Base-by-base conservation (phyloP, 2,888 invertebrate species). In the Chamaedrilus cognettii region DNA sequence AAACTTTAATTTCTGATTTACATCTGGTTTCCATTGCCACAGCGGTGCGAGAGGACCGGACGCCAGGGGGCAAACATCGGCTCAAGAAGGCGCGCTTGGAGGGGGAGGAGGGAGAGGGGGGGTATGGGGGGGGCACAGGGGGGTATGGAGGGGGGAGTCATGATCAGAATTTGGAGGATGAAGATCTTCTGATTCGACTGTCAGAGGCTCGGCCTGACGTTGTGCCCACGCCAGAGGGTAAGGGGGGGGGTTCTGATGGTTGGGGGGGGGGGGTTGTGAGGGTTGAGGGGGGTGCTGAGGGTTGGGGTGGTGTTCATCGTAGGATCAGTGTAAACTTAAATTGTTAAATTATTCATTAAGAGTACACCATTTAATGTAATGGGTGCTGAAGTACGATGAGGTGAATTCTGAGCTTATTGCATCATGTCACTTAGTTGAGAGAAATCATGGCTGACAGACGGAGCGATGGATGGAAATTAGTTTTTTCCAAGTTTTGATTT, bases 21-120 rank as follows among this genome's bases (percentile, higher is more conserved):
- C n/a, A n/a, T n/a, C n/a, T n/a, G n/a, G n/a, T n/a, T n/a, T n/a
- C 49, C 49, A 33, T 32, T 11, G 7, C 11, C 28, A 32, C 57
- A 83, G 83, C 82, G 70, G 83, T 83, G 4, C 68, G 83, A 58
- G 83, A 83, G 68, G 83, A 83, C 70, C 65, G 83, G 50, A 80
- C 81, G 0, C 83, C 83, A 3, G 82, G 83, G 5, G 82, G 83
- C 3, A 81, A 80, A 68, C 82, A 82, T 63, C 72, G 81, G 33
- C 28, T 42, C 55, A 82, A 82, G 67, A 73, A 79, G 23, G 77
- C 74, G 19, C 70, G 77, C 7, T 28, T 75, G 3, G 80, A 79
- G 11, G 78, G n/a, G n/a, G 11, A 31, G 31, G 11, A 26, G 11
- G 5, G 30, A 30, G 11, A 31, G 5, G 26, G 32, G 11, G 11